These are phyloP conservation scores for Alexandromys fortis DNA, from an alignment of 2,113 vertebrate genomes.

Conservation along the genomic window DNA sequence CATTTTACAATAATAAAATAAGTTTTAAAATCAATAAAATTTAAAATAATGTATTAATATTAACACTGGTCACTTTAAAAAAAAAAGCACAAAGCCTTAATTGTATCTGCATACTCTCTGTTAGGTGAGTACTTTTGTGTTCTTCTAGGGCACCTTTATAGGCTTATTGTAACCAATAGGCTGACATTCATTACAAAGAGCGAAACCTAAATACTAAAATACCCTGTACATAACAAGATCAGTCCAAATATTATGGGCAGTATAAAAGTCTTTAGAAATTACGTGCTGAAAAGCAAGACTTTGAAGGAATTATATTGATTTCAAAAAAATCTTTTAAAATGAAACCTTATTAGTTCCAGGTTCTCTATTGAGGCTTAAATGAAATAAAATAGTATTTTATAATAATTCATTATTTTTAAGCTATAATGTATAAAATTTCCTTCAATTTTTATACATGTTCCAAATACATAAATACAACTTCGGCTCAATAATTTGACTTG, in stretches of 20 bases:
- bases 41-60: slow-evolving; percentile 5
- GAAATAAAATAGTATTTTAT: not conserved
- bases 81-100: not conserved
- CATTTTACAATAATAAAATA: not conserved
- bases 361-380: not conserved
- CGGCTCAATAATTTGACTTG: not conserved
- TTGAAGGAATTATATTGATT: not conserved
- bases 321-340: not conserved
- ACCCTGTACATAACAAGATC: not conserved
- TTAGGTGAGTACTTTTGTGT: not conserved
- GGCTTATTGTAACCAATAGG: not conserved
- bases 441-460: not conserved
- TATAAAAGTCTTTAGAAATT: not conserved
- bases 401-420: not conserved
- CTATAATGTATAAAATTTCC: not conserved
- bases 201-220: slow-evolving; percentile 2
- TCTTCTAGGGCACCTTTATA: not conserved
- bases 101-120: not conserved
- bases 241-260: not conserved
- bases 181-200: not conserved
- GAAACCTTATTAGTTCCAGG: not conserved
- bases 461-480: not conserved
- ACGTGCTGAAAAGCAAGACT: not conserved
- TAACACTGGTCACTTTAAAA: not conserved
- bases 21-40: not conserved